phyloP scores from a whole-genome alignment of 2,113 vertebrate species.

The Sarotherodon lohbergeri region DNA sequence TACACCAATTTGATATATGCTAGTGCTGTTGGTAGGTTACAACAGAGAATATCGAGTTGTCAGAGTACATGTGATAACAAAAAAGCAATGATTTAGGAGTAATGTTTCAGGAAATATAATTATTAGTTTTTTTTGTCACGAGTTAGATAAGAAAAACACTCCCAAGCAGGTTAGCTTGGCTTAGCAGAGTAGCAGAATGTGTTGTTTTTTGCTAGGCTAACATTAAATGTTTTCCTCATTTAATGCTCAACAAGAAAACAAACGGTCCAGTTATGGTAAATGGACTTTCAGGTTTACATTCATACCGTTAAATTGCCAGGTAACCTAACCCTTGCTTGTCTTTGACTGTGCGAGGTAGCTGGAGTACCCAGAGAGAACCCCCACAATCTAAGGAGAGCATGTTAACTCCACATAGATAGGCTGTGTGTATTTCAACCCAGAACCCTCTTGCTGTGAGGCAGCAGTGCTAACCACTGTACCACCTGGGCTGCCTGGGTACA shows the following conservation, averaged over 20 bases:
- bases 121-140: rapidly evolving
- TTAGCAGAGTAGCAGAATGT: neutral
- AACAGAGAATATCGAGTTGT: neutral
- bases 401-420: neutral
- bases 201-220: neutral
- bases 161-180: neutral
- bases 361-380: neutral
- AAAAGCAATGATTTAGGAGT: neutral
- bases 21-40: neutral
- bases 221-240: neutral
- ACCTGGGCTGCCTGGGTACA: neutral
- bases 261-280: neutral
- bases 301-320: neutral
- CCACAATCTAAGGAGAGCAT: neutral
- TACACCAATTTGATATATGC: neutral
- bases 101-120: neutral
- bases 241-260: neutral
- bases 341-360: neutral
- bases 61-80: neutral
- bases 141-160: neutral
- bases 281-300: neutral
- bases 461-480: neutral
- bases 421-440: too few species aligned
- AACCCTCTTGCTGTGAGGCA: neutral
- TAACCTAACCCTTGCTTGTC: neutral